Percentiles rank a stretch among this genome's conserved stretches.
phyloP scores from a whole-genome alignment of 2,888 invertebrate genomes.

The Dyspetes luteomarginatus region DNA sequence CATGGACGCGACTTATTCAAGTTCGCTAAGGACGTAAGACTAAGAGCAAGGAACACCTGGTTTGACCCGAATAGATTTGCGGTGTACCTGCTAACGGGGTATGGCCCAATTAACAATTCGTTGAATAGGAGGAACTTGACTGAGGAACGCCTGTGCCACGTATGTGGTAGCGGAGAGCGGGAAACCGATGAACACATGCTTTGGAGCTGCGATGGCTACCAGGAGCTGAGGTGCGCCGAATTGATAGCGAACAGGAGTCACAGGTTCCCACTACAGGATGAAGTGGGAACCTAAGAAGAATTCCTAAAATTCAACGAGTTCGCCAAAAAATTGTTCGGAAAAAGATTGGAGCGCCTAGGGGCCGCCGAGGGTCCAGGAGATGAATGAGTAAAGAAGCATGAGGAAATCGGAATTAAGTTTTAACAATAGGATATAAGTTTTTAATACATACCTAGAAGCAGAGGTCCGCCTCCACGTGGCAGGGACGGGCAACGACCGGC shows the following conservation, averaged over 20 bases:
- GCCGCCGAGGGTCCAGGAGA: not conserved
- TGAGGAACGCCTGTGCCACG: not conserved
- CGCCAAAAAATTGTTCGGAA: not conserved
- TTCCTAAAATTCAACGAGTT: not conserved
- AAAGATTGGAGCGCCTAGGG: not conserved
- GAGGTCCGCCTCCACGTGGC: constrained; percentile 12
- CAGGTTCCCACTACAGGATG: not conserved
- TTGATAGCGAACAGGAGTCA: not conserved
- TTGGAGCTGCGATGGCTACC: not conserved
- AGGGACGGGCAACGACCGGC: constrained; percentile 24
- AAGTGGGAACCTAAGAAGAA: no score
- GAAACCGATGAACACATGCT: not conserved
- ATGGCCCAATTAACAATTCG: not conserved
- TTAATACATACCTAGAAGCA: no score
- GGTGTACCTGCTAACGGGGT: not conserved
- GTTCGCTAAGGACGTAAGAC: not conserved
- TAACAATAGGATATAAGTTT: no score
- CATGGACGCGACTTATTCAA: not conserved
- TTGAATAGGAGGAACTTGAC: not conserved
- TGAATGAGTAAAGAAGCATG: not conserved
- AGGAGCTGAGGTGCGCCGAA: not conserved
- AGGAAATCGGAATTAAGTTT: no score
- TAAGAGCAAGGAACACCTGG: not conserved
- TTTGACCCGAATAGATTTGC: not conserved
- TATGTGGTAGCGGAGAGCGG: not conserved